These are phyloP conservation scores for Ophioninae sp. DNA, from an alignment of 2,888 invertebrate genomes.

Conservation along the genomic window DNA sequence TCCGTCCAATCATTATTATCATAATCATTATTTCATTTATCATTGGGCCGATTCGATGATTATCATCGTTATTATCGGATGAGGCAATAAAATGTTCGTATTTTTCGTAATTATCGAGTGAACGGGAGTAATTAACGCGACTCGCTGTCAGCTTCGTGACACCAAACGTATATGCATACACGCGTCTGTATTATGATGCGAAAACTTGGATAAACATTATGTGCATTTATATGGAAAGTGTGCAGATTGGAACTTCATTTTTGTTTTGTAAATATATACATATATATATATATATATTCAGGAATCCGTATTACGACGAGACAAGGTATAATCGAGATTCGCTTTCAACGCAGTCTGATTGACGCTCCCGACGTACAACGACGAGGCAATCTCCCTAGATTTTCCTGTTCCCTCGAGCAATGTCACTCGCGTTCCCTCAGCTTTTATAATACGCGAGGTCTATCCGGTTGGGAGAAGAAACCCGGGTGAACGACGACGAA, in stretches of 20 bases:
- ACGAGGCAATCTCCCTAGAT: conserved; percentile 26
- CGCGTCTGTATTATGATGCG: not conserved
- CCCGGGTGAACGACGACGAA: conserved; percentile 58
- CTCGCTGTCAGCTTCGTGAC: conserved; percentile 65
- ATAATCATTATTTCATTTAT: conserved; percentile 24
- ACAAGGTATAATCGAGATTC: conserved; percentile 66
- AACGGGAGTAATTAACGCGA: conserved; percentile 70
- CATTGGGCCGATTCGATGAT: conserved; percentile 24
- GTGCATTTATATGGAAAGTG: not conserved
- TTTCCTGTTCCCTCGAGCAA: conserved; percentile 31
- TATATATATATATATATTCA: conserved; percentile 8
- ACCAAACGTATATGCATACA: conserved; percentile 29
- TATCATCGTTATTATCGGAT: not conserved
- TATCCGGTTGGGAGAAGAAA: conserved; percentile 45
- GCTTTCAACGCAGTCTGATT: conserved; percentile 62
- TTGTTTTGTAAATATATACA: not conserved
- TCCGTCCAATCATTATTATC: conserved; percentile 43
- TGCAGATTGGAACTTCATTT: not conserved
- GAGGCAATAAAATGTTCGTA: conserved; percentile 36
- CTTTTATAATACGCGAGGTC: conserved; percentile 39
- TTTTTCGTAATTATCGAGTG: conserved; percentile 64
- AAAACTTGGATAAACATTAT: conserved; percentile 10
- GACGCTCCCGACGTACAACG: conserved; percentile 43
- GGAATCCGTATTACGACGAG: conserved; percentile 57
- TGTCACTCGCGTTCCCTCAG: conserved; percentile 41